A percentile compares a stretch with the other conserved stretches of the same genome.
These are phyloP conservation scores for Lutra lutra DNA, from an alignment of 2,797 vertebrate genomes.

Conservation along the genomic window DNA sequence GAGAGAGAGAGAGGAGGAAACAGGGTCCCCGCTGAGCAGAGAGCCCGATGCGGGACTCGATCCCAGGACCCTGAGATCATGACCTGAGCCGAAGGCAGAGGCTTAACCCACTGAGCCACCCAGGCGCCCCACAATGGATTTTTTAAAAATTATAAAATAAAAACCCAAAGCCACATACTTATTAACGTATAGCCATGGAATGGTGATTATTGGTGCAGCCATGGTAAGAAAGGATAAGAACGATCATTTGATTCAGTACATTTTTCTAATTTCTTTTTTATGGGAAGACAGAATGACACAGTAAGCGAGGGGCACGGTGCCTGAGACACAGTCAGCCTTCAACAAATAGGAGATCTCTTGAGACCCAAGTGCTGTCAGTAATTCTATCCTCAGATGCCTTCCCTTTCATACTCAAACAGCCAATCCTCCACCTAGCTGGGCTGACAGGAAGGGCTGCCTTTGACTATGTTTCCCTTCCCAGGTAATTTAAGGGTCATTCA, in stretches of 20 bases:
- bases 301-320: neutral
- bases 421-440: neutral
- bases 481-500: neutral
- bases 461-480: neutral
- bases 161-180: neutral
- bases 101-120: no score
- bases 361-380: neutral
- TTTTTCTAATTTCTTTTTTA: neutral
- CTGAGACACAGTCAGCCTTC: neutral
- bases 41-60: no score
- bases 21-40: no score
- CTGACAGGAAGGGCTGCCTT: neutral
- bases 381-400: neutral
- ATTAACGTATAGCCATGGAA: neutral
- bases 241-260: neutral
- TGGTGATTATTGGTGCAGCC: neutral
- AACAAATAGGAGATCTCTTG: neutral
- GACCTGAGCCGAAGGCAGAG: no score
- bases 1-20: no score
- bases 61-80: no score
- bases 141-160: neutral
- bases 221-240: neutral
- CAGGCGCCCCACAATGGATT: neutral
- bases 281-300: neutral
- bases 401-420: neutral